Percentiles rank a stretch among this genome's conserved stretches.
Evolutionary conservation across 1,140 invertebrate species (phyloP).

Genomic region (Formica exsecta): DNA sequence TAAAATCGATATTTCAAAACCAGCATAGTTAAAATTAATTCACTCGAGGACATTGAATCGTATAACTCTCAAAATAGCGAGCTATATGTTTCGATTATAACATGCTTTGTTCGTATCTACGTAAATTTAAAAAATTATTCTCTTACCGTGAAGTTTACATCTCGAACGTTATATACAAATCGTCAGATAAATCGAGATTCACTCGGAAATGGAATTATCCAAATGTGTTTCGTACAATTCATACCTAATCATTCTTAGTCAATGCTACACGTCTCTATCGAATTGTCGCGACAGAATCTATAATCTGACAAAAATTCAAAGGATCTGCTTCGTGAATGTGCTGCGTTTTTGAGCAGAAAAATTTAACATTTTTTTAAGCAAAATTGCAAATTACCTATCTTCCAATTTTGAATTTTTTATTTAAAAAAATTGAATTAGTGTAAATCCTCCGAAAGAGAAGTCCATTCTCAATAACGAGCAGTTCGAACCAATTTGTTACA

Average conservation of each 20-base stretch:
- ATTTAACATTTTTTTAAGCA: not conserved
- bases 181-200: slow-evolving; percentile 2
- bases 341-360: not conserved
- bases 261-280: not conserved
- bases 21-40: not conserved
- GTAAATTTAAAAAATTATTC: slow-evolving; percentile 23
- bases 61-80: not conserved
- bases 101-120: not conserved
- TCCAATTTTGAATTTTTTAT: not conserved
- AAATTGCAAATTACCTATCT: slow-evolving; percentile 9
- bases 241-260: not conserved
- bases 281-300: not conserved
- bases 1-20: slow-evolving; percentile 5
- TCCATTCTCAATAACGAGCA: not conserved
- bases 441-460: not conserved
- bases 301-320: not conserved
- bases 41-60: not conserved
- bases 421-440: not conserved
- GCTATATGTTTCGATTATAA: not conserved
- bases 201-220: not conserved
- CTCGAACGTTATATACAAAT: slow-evolving; percentile 7
- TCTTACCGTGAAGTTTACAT: not conserved
- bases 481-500: not conserved
- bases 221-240: not conserved
- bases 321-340: not conserved